Base-by-base conservation (phyloP, 2,888 invertebrate species). In the Agrochola litura region DNA sequence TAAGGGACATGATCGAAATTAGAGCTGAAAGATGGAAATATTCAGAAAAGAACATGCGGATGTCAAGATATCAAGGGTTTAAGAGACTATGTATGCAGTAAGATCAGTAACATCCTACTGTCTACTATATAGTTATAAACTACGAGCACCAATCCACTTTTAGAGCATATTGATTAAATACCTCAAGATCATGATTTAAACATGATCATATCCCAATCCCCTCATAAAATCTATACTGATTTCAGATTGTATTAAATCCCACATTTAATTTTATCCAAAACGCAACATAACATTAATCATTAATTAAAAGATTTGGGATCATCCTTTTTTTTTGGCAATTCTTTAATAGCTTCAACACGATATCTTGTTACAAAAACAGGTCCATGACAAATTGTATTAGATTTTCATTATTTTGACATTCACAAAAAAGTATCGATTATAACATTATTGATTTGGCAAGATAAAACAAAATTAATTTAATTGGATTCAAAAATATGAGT, bases 301-400 rank as follows among this genome's bases (percentile, higher is more conserved):
- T 75, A 77, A 84, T 86, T 75, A 74, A 77, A n/a, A 65, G 65
- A 52, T 69, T 84, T 79, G 63, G 65, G 64, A 54, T 75, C 63
- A 65, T 63, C 41, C 25, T 46, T 74, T 85, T 72, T 74, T 16
- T 73, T 70, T 65, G 41, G 54, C 64, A 69, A 66, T 69, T 54
- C 58, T 85, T 84, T 86, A 79, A 75, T 70, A 58, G 69, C n/a
- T 70, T 75, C 75, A 79, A 76, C 75, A 83, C 73, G 63, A 75
- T 75, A 79, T 79, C 63, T 76, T 71, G 66, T 76, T 83, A 63
- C 65, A 65, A 73, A 76, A 81, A 76, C 75, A 63, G 52, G 60
- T 75, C 60, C 60, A 65, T 72, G 77, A 81, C 81, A 84, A 88
- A 79, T 82, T 74, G 54, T 73, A 63, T 71, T 76, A 69, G 14